A percentile compares a stretch with the other conserved stretches of the same genome.
These are phyloP conservation scores for Parus major DNA, from an alignment of 2,113 vertebrate species.

Conservation along the genomic window DNA sequence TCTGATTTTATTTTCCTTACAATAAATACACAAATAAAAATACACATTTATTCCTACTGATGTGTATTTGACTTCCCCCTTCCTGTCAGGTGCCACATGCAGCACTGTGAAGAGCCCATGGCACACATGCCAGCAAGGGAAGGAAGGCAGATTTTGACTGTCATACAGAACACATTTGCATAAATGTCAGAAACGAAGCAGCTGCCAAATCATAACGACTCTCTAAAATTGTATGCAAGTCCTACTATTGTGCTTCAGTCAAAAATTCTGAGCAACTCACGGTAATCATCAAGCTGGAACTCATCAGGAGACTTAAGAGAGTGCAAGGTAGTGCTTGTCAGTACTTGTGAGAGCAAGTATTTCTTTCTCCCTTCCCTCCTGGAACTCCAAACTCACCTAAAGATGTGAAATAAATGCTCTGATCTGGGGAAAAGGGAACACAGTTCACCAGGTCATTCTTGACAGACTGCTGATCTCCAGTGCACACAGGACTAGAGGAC, in stretches of 20 bases:
- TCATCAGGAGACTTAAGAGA: background rate
- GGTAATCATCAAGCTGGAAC: background rate
- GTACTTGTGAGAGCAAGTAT: background rate
- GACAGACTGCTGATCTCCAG: background rate
- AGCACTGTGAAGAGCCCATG: background rate
- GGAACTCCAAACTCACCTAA: background rate
- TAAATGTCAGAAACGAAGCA: background rate
- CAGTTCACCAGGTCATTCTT: background rate
- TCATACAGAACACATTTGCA: slow-evolving; percentile 9
- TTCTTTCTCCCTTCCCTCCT: background rate
- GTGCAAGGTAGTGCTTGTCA: background rate
- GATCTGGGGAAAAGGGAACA: background rate
- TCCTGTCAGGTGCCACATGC: background rate
- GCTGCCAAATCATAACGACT: slow-evolving; percentile 42
- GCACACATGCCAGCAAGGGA: background rate
- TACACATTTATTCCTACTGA: background rate
- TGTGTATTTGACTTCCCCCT: background rate
- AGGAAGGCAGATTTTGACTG: background rate
- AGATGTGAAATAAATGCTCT: background rate
- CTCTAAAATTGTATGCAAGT: slow-evolving; percentile 6
- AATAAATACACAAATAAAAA: background rate
- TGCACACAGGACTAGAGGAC: background rate
- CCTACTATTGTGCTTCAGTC: background rate
- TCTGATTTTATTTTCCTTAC: background rate
- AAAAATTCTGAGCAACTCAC: background rate